A percentile compares a stretch with the other conserved stretches of the same genome.
Conservation (phyloP, 2,113 vertebrate genomes). For the Colistium nudipinnis region DNA sequence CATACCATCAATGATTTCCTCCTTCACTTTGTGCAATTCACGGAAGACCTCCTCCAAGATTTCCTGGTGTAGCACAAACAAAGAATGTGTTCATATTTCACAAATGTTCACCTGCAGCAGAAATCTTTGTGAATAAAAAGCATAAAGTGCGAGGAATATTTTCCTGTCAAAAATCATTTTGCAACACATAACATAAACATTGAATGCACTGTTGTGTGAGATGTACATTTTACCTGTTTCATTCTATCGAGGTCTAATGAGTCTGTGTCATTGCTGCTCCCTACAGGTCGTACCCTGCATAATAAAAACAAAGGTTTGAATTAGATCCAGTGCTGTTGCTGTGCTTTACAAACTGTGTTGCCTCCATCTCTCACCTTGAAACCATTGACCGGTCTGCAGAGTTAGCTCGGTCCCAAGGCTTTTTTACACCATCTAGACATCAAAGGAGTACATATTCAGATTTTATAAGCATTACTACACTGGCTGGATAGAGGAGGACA, state of each 20-base stretch:
- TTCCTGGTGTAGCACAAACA: slow-evolving; percentile 82
- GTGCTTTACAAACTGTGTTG: background rate
- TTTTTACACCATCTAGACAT: slow-evolving; percentile 88
- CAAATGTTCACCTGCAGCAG: background rate
- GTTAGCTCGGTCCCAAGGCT: slow-evolving; percentile 97
- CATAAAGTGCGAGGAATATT: too few species aligned
- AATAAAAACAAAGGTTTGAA: background rate
- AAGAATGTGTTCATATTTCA: background rate
- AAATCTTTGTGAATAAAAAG: background rate
- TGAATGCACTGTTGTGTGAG: too few species aligned
- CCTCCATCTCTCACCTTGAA: slow-evolving; percentile 86
- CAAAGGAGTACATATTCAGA: slow-evolving; percentile 5
- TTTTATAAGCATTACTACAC: too few species aligned
- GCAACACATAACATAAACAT: background rate
- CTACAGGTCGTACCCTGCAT: slow-evolving; percentile 89
- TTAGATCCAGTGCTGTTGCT: slow-evolving; percentile 6
- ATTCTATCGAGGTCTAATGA: slow-evolving; percentile 95
- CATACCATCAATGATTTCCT: slow-evolving; percentile 98
- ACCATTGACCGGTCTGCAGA: slow-evolving; percentile 94
- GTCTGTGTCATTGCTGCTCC: slow-evolving; percentile 89
- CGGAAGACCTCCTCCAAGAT: slow-evolving; percentile 98
- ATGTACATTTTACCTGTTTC: slow-evolving; percentile 89
- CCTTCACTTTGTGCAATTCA: slow-evolving; percentile 98
- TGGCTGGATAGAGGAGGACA: too few species aligned
- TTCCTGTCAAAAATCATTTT: background rate